Percentiles rank a stretch among this genome's conserved stretches.
Evolutionary conservation across 2,888 invertebrate genomes (phyloP).

Genomic region (Physocephala rufipes): DNA sequence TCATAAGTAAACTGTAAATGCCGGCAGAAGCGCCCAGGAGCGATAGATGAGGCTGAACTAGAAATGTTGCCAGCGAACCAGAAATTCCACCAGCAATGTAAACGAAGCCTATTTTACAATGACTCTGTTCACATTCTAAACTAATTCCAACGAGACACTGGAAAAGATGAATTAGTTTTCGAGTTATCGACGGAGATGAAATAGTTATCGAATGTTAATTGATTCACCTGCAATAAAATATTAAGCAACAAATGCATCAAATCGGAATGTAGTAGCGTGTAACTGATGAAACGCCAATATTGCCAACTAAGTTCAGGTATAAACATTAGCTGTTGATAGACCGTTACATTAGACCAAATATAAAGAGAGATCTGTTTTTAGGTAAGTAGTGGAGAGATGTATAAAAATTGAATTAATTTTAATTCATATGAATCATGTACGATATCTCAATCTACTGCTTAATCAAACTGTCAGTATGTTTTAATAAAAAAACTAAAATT

Average conservation of each 20-base stretch:
- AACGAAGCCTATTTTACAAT: constrained; percentile 74
- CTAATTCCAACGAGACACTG: constrained; percentile 63
- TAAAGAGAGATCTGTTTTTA: constrained; percentile 51
- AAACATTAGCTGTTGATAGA: constrained; percentile 53
- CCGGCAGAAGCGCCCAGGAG: constrained; percentile 92
- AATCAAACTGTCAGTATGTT: no score
- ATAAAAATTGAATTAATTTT: not conserved
- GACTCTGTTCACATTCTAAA: constrained; percentile 78
- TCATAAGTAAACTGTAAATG: constrained; percentile 86
- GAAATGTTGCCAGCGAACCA: constrained; percentile 79
- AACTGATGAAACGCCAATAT: constrained; percentile 80
- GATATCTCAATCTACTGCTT: not conserved
- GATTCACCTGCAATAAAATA: constrained; percentile 72
- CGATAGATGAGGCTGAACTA: constrained; percentile 77
- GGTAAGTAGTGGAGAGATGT: not conserved
- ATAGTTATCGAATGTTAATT: not conserved
- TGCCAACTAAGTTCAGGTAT: constrained; percentile 48
- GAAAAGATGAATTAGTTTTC: not conserved
- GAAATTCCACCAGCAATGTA: constrained; percentile 81
- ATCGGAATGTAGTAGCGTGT: constrained; percentile 83
- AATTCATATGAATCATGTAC: not conserved
- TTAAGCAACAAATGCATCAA: constrained; percentile 81
- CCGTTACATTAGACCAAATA: constrained; percentile 50
- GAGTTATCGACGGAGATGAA: no score
- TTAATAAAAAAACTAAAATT: not conserved